Evolutionary conservation across 2,797 vertebrate species (phyloP).

Genomic region (Tragelaphus eurycerus): DNA sequence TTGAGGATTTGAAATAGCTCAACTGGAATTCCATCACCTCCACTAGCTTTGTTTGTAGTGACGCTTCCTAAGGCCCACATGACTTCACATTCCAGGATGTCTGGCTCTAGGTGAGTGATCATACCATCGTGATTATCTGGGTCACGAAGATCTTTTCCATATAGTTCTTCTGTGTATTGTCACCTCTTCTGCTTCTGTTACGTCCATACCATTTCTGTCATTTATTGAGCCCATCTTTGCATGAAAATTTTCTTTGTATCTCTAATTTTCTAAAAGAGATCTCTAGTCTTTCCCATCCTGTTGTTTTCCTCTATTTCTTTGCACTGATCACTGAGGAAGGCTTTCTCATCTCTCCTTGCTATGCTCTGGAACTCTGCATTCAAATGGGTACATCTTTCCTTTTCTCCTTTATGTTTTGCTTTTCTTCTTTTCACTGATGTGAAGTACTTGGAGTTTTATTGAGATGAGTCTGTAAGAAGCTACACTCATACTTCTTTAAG

Average conservation of each 20-base stretch:
- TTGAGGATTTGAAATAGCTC: too few species aligned
- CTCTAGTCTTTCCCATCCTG: background rate
- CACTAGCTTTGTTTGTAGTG: too few species aligned
- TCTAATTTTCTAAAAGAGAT: background rate
- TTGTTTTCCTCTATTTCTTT: background rate
- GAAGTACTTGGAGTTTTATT: slow-evolving; percentile 16
- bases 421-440: background rate
- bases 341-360: background rate
- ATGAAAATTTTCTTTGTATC: background rate
- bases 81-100: background rate
- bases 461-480: background rate
- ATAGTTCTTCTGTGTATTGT: background rate
- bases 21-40: too few species aligned
- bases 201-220: background rate
- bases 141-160: background rate
- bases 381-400: background rate
- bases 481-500: background rate
- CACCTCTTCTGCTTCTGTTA: background rate
- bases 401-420: background rate
- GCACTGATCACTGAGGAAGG: background rate
- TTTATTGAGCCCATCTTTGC: background rate
- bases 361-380: background rate
- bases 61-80: background rate
- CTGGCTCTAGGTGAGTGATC: background rate
- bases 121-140: background rate